These are phyloP conservation scores for Yponomeuta plumbellus DNA, from an alignment of 2,888 invertebrate species.

Conservation along the genomic window DNA sequence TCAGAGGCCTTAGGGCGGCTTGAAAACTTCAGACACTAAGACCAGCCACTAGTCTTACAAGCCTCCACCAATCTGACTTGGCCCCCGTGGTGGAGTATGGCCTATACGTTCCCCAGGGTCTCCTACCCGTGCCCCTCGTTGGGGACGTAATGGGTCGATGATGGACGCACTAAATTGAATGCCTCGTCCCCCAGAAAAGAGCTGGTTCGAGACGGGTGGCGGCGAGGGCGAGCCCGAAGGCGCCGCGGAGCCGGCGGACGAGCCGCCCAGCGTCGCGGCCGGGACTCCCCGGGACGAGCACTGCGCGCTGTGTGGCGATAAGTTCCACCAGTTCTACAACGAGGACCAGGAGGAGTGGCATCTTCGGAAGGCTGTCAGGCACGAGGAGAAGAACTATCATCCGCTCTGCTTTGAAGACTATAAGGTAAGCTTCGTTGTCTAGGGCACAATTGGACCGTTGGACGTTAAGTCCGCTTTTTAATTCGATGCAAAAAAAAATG, in stretches of 20 bases:
- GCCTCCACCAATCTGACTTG: no score
- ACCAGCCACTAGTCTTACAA: no score
- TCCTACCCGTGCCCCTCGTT: no score
- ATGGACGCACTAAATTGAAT: background rate
- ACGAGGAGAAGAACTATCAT: conserved; percentile 88
- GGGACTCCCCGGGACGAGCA: conserved; percentile 79
- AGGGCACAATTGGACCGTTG: no score
- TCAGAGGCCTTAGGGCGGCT: no score
- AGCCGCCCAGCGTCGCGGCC: conserved; percentile 83
- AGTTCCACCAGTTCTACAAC: conserved; percentile 96
- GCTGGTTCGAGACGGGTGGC: conserved; percentile 88
- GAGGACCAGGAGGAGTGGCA: conserved; percentile 99
- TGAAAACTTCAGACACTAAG: no score
- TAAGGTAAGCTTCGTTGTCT: conserved; percentile 76
- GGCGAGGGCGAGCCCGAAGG: conserved; percentile 48
- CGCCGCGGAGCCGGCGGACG: conserved; percentile 31
- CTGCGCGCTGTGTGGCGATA: conserved; percentile 95
- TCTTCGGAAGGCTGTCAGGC: conserved; percentile 86
- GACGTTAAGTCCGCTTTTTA: no score
- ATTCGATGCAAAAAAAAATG: no score
- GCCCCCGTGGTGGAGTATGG: no score
- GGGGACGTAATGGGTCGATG: no score
- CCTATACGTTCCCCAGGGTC: no score
- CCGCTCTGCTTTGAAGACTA: conserved; percentile 93
- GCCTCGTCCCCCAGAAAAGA: conserved; percentile 79